Base-by-base conservation (phyloP, 2,797 vertebrate genomes). In the Tapirus indicus region DNA sequence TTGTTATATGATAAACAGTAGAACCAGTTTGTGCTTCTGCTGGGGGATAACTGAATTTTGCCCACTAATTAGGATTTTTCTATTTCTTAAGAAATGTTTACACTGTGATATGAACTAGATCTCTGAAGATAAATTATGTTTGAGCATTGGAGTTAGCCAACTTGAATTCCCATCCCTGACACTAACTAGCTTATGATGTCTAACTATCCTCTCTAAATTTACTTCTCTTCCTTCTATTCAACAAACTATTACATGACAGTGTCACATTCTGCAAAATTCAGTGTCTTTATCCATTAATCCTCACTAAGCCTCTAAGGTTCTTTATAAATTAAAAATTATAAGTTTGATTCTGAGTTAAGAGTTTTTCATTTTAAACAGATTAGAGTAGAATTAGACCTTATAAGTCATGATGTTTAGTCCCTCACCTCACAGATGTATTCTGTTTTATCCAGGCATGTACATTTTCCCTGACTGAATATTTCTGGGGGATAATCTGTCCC, bases 341-440 rank as follows among this genome's bases (percentile, higher is more conserved):
- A 56, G 47, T 95, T 72, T 82, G 23, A n/a, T 64, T 91, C 44
- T 75, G 62, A 85, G 75, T 93, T 95, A 83, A 79, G 17, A 32
- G 5, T 32, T 84, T n/a, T 91, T 95, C 41, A 71, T 87, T 94
- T 94, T 64, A 80, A 85, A 75, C 35, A 92, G 44, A 92, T 60
- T 87, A 79, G 32, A 78, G 35, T 90, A 88, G 75, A 41, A 86
- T 75, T 88, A 88, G 56, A 74, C 20, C 18, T 83, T 78, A 49
- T 3, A 75, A 74, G 11, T 69, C 49, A 74, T 88, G 16, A 41
- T 77, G 12, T 91, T 85, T 91, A 71, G 23, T 74, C 17, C 74
- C 21, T 91, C 38, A 52, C 2, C 60, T 89, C 75, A 64, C n/a
- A 90, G 56, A 84, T 1, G 44, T 27, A 52, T 27, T 88, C 41